Base-by-base conservation (phyloP, 2,888 invertebrate species). In the Notodonta ziczac region DNA sequence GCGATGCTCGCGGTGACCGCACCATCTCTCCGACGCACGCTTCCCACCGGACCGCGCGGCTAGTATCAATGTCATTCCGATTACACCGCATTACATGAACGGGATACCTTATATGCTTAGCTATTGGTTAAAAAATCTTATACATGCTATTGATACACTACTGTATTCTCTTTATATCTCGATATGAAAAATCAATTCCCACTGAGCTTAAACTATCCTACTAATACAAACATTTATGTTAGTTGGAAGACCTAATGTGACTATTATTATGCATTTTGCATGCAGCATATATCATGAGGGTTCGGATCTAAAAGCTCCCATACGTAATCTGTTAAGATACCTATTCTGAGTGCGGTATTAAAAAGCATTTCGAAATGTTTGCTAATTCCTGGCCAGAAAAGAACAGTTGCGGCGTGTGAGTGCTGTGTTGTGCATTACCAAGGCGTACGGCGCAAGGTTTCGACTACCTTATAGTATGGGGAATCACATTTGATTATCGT, bases 371-470 rank as follows among this genome's bases (percentile, higher is more conserved):
- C 77, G 85, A 83, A 86, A 88, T 87, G 89, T 89, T 89, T 86
- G 88, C 86, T 92, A 91, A 92, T 91, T 90, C 91, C 83, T 80
- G 79, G 75, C 77, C 79, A 88, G 85, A 89, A 90, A 90, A 90
- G 88, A 90, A 89, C 89, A 87, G 88, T 87, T 80, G 83, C 80
- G 76, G 78, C 81, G 80, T 75, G 87, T 82, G 87, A 89, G 87
- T 87, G 86, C 86, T 88, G 77, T 85, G 82, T 85, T 85, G 82
- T 84, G 86, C 84, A 87, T 89, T 90, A 88, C 81, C 72, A 73
- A 68, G 66, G 64, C 50, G 58, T 24, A 44, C 75, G 82, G 82
- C 70, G 0, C 65, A 77, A 73, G 67, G 50, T 14, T 3, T 5
- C 13, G 5, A 46, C n/a, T 46, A 5, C 46, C 2, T 35, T 3